A percentile compares a stretch with the other conserved stretches of the same genome.
phyloP scores from a whole-genome alignment of 2,113 vertebrate genomes.

The Galemys pyrenaicus region DNA sequence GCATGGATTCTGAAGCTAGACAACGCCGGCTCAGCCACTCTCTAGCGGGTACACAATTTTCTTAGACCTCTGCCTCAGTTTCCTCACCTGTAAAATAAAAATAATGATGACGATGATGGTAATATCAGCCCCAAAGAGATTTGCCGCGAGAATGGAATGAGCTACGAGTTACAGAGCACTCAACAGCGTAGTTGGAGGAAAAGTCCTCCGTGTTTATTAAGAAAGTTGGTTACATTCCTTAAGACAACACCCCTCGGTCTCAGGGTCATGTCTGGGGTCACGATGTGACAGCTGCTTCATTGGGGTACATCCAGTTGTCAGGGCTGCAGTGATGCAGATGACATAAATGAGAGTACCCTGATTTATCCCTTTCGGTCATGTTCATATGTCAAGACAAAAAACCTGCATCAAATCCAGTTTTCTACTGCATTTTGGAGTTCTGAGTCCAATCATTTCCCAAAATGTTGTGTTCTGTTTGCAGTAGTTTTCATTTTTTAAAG shows the following conservation, averaged over 20 bases:
- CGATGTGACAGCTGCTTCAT: background rate
- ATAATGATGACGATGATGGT: background rate
- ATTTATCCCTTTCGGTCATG: background rate
- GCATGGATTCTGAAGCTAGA: background rate
- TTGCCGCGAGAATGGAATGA: background rate
- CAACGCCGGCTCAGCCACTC: background rate
- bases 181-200: background rate
- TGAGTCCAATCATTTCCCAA: background rate
- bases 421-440: background rate
- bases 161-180: background rate
- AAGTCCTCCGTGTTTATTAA: background rate
- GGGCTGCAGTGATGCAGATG: background rate
- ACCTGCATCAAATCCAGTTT: background rate
- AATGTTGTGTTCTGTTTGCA: constrained; percentile 38
- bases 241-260: constrained; percentile 40
- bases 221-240: constrained; percentile 14
- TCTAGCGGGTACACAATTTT: background rate
- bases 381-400: background rate
- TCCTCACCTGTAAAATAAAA: background rate
- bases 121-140: background rate
- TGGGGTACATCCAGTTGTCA: background rate
- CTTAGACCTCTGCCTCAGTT: constrained; percentile 19
- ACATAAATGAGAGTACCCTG: background rate
- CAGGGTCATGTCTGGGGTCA: constrained; percentile 33
- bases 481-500: too few relatives aligned